phyloP scores from a whole-genome alignment of 2,888 invertebrate species.

The Rotaria magnacalcarata region DNA sequence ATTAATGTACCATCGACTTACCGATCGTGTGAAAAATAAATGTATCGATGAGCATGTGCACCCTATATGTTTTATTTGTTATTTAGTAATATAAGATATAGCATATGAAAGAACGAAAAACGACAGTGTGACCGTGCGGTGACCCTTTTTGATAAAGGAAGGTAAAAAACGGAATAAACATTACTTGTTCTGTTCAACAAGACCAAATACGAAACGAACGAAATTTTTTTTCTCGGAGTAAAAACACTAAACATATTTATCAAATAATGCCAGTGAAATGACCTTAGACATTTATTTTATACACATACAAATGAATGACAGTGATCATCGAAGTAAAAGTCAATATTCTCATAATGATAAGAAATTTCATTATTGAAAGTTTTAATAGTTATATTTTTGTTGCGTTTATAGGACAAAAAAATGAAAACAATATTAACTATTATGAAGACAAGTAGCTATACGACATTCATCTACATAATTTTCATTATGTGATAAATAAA shows the following conservation, averaged over 20 bases:
- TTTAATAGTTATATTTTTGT: no score
- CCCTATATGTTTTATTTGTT: not conserved
- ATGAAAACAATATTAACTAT: no score
- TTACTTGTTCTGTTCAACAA: not conserved
- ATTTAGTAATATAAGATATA: not conserved
- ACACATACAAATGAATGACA: not conserved
- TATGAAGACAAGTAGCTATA: no score
- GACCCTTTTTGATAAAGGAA: not conserved
- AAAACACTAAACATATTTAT: not conserved
- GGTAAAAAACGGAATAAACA: not conserved
- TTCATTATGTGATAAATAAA: no score
- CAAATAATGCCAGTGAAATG: not conserved
- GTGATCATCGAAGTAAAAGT: not conserved
- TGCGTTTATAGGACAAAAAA: no score
- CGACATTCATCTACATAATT: no score
- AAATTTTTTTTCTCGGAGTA: not conserved
- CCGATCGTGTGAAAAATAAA: not conserved
- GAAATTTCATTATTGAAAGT: no score
- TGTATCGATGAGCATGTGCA: not conserved
- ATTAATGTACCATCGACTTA: not conserved
- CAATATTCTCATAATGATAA: not conserved
- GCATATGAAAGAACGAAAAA: not conserved
- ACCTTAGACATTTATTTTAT: not conserved
- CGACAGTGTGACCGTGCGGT: not conserved
- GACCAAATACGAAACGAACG: not conserved